These are phyloP conservation scores for Leucophenga varia DNA, from an alignment of 1,140 invertebrate species.

Conservation along the genomic window DNA sequence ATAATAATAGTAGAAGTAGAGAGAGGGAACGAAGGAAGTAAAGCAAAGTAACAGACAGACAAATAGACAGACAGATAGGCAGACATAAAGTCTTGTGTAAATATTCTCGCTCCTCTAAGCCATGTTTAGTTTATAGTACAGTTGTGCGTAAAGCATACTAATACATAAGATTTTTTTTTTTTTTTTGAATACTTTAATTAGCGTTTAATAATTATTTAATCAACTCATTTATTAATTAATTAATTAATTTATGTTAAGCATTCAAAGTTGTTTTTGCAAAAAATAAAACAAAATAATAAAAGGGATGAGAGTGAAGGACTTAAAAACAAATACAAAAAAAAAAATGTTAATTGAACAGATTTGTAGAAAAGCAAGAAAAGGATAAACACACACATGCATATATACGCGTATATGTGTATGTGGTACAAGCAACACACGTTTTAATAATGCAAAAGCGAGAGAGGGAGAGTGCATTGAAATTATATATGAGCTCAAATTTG, in stretches of 20 bases:
- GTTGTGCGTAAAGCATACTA: constrained; percentile 13
- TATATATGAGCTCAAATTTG: not conserved
- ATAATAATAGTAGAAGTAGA: too few relatives aligned
- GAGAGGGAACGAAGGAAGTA: too few relatives aligned
- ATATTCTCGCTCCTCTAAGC: too few relatives aligned
- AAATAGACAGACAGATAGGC: too few relatives aligned
- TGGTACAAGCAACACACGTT: not conserved
- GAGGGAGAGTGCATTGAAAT: too few relatives aligned
- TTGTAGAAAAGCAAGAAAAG: too few relatives aligned
- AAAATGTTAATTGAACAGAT: too few relatives aligned
- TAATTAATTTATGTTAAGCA: constrained; percentile 7
- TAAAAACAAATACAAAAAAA: constrained; percentile 3
- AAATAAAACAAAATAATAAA: constrained; percentile 12
- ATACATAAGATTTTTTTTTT: constrained; percentile 25
- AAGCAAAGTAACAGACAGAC: too few relatives aligned
- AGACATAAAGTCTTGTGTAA: too few relatives aligned
- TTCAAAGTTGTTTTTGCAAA: constrained; percentile 13
- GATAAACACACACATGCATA: not conserved
- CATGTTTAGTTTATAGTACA: constrained; percentile 30
- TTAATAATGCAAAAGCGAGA: not conserved
- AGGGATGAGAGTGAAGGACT: constrained; percentile 54
- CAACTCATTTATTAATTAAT: not conserved
- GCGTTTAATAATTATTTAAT: not conserved
- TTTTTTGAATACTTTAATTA: constrained; percentile 8
- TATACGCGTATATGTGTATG: not conserved